Percentiles rank a stretch among this genome's conserved stretches.
These are phyloP conservation scores for Dipodomys spectabilis DNA, from an alignment of 2,113 vertebrate species.

Conservation along the genomic window DNA sequence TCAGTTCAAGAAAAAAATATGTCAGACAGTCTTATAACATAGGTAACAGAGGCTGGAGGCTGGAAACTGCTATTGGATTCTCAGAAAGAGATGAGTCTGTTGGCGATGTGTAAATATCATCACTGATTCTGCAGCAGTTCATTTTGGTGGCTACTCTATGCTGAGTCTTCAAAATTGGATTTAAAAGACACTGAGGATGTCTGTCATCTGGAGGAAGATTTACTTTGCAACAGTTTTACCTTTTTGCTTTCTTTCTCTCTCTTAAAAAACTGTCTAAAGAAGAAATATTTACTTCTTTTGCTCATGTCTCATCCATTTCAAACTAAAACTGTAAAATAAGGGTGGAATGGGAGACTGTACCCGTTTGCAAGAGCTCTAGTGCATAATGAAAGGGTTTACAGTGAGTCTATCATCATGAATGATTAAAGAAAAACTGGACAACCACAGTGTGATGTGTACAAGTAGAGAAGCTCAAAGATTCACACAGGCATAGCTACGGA, in stretches of 20 bases:
- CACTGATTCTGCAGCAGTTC: background rate
- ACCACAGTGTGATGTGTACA: background rate
- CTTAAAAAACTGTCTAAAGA: background rate
- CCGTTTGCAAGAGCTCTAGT: background rate
- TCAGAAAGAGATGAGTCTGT: conserved; percentile 39
- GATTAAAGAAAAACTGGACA: background rate
- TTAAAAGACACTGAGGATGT: conserved; percentile 18
- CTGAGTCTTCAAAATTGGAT: conserved; percentile 47
- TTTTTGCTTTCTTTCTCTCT: background rate
- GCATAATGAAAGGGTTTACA: background rate
- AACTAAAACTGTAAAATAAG: conserved; percentile 15
- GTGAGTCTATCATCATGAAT: background rate
- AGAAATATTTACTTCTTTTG: background rate
- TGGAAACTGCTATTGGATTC: conserved; percentile 38
- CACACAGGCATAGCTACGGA: accelerated
- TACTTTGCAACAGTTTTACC: background rate
- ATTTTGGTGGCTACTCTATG: conserved; percentile 31
- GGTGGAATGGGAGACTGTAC: background rate
- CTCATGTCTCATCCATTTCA: background rate
- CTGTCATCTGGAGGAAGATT: conserved; percentile 36
- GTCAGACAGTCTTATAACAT: conserved; percentile 68
- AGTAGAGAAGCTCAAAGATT: background rate
- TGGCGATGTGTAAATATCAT: conserved; percentile 48
- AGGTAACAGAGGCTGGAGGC: conserved; percentile 40
- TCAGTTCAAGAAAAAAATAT: conserved; percentile 69